Evolutionary conservation across 2,888 invertebrate genomes (phyloP), one percentile per base, ranked within the genome.

Genomic region (Phorcus lineatus): DNA sequence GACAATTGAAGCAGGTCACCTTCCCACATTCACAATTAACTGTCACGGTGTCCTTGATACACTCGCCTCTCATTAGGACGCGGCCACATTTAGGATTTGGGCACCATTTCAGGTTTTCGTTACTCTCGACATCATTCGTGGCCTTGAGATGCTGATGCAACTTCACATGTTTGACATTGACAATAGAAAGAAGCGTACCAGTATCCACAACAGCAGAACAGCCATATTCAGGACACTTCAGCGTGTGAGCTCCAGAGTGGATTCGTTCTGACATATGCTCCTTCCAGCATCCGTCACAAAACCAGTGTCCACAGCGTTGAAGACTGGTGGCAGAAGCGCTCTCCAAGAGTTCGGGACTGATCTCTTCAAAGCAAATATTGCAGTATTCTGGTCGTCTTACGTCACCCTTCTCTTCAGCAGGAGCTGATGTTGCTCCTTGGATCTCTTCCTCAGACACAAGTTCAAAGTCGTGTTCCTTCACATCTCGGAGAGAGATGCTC

Each of bases 241-340:
- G 55, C 0, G n/a, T 28, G 0, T 31, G 24, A 0, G 83, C 67
- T 0, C 84, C 86, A 22, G 75, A 79, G 11, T 67, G 62, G 31
- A 86, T 79, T 55, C 78, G 54, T 6, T 81, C 81, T 54, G 79
- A 55, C 11, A 86, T 74, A 76, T 88, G 85, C 11, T 85, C 84
- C 55, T 22, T 62, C 88, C 88, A 88, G 74, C 88, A 88, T 2
- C 53, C 28, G 76, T 86, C 82, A 79, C 88, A 88, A 79, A 87
- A 87, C 88, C 88, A 88, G 76, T 88, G 88, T 28, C 85, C 82
- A 67, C 88, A 88, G 0, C 79, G 28, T 22, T 82, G 79, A 0
- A 88, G 70, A 13, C 85, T 81, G 19, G 86, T 87, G 7, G 85
- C 84, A 6, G 78, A 19, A 3, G 47, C 70, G 11, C 28, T 55